A percentile compares a stretch with the other conserved stretches of the same genome.
Conservation (phyloP, 2,797 vertebrate species). For the Epinephelus awoara region DNA sequence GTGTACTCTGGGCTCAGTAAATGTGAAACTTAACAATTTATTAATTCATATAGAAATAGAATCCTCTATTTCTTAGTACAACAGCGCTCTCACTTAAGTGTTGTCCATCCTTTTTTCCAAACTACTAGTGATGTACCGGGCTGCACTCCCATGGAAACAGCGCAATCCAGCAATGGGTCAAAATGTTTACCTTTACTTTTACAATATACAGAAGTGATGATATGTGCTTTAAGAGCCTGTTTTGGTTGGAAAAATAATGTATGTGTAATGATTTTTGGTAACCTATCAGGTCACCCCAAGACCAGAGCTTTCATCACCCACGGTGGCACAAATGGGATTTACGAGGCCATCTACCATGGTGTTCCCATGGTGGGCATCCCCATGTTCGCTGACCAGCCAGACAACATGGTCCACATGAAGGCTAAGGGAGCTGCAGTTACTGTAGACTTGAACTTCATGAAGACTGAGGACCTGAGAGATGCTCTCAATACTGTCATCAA, state of each 20-base stretch:
- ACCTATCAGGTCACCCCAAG: slow-evolving; percentile 89
- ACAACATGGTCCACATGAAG: slow-evolving; percentile 90
- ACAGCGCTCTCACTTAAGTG: no score
- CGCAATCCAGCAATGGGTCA: no score
- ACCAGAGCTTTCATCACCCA: slow-evolving; percentile 89
- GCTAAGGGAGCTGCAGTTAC: slow-evolving; percentile 87
- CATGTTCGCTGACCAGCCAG: slow-evolving; percentile 90
- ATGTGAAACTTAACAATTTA: no score
- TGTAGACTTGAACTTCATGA: slow-evolving; percentile 68
- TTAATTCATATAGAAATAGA: no score
- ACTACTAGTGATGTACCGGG: no score
- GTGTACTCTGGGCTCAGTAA: no score
- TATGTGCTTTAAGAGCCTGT: not conserved
- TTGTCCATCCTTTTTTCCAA: no score
- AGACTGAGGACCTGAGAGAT: slow-evolving; percentile 81
- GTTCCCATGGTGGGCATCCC: slow-evolving; percentile 94
- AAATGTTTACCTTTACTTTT: no score
- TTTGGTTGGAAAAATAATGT: not conserved
- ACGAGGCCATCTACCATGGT: slow-evolving; percentile 94
- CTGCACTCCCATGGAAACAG: no score
- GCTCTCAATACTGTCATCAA: slow-evolving; percentile 84
- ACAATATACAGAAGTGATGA: not conserved
- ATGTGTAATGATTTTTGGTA: slow-evolving; percentile 8
- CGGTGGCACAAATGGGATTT: slow-evolving; percentile 91
- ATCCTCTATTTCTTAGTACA: no score